Percentiles rank a stretch among this genome's conserved stretches.
Evolutionary conservation across 35 echinoderm and acorn worm species (phyloP).

Genomic region (Chiridota heheva): DNA sequence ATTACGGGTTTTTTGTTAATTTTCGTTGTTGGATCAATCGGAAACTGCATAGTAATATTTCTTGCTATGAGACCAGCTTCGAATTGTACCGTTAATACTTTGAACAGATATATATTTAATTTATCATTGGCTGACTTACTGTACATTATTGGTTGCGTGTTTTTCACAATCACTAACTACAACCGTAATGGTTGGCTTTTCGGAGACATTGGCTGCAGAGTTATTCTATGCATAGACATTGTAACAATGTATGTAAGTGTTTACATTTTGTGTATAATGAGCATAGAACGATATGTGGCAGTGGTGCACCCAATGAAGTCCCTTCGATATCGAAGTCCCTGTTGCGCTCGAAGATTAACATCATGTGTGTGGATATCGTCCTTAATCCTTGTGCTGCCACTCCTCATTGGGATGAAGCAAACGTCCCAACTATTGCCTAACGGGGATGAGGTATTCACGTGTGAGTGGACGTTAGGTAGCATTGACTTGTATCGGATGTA

Average conservation of each 20-base stretch:
- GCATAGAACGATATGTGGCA: conserved; percentile 49
- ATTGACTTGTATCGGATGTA: not conserved
- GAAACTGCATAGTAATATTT: conserved; percentile 22
- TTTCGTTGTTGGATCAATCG: conserved; percentile 15
- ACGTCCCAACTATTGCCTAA: not conserved
- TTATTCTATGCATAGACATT: conserved; percentile 36
- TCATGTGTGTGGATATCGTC: conserved; percentile 24
- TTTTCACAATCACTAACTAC: conserved; percentile 39
- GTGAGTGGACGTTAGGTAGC: conserved; percentile 18
- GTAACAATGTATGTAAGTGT: conserved; percentile 41
- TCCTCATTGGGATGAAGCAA: not conserved
- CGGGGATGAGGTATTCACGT: not conserved
- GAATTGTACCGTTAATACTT: conserved; percentile 11
- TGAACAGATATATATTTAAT: conserved; percentile 53
- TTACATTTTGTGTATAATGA: conserved; percentile 37
- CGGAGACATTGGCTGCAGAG: conserved; percentile 38
- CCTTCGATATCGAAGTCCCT: conserved; percentile 21
- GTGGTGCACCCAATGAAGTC: conserved; percentile 46
- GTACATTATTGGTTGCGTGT: conserved; percentile 33
- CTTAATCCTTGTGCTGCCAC: not conserved
- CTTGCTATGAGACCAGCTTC: conserved; percentile 5
- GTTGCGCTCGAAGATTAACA: conserved; percentile 23
- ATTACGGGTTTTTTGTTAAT: conserved; percentile 19
- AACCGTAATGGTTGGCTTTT: conserved; percentile 18
- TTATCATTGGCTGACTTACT: conserved; percentile 20